Evolutionary conservation across 2,888 invertebrate genomes (phyloP).

Genomic region (Cryptosula pallasiana): DNA sequence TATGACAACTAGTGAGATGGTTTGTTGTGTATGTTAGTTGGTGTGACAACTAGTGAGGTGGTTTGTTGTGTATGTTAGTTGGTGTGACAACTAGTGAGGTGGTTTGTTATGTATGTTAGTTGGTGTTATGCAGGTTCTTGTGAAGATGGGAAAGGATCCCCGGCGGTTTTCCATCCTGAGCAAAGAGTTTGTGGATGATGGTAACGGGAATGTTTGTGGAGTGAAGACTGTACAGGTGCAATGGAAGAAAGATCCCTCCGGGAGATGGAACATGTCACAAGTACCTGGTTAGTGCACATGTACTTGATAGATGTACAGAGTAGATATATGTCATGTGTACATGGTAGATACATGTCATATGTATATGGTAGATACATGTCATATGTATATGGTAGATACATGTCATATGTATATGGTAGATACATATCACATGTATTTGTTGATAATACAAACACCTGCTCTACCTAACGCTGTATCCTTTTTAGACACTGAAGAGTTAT

Average conservation of each 20-base stretch:
- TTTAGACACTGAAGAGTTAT: conserved; percentile 58
- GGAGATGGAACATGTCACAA: conserved; percentile 91
- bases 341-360: too few relatives aligned
- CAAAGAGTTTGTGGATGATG: conserved; percentile 89
- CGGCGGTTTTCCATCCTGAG: conserved; percentile 87
- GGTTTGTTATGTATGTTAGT: background rate
- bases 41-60: too few relatives aligned
- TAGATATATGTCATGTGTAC: background rate
- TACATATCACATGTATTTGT: too few relatives aligned
- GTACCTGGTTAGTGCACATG: conserved; percentile 59
- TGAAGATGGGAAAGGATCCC: conserved; percentile 64
- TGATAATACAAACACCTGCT: too few relatives aligned
- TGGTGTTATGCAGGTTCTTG: background rate
- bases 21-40: too few relatives aligned
- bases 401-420: too few relatives aligned
- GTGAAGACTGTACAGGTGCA: conserved; percentile 84
- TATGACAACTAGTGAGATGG: too few relatives aligned
- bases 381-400: too few relatives aligned
- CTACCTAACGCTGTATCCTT: too few relatives aligned
- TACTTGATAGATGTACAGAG: background rate
- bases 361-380: too few relatives aligned
- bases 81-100: too few relatives aligned
- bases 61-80: too few relatives aligned
- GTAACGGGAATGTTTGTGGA: conserved; percentile 80
- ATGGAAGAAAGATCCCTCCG: conserved; percentile 82